A percentile compares a stretch with the other conserved stretches of the same genome.
phyloP scores from a whole-genome alignment of 2,113 vertebrate genomes.

The Cyprinodon variegatus region DNA sequence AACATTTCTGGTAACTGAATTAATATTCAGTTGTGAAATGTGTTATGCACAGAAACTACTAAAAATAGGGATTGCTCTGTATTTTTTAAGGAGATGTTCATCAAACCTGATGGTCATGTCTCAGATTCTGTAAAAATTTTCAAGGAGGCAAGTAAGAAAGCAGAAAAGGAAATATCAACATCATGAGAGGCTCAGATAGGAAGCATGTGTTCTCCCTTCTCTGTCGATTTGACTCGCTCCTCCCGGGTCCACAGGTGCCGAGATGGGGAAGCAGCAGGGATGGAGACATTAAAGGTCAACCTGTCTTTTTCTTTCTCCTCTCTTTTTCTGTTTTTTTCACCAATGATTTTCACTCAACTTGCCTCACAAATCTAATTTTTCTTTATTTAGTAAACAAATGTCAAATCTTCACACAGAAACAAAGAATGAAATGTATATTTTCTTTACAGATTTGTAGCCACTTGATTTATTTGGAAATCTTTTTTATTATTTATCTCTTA shows the following conservation, averaged over 20 bases:
- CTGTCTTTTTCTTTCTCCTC: conserved; percentile 36
- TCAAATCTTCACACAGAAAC: conserved; percentile 17
- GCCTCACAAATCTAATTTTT: conserved; percentile 42
- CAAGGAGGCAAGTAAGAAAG: conserved; percentile 17
- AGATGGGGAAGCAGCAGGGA: conserved; percentile 44
- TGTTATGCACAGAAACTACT: neutral
- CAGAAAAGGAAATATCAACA: conserved; percentile 29
- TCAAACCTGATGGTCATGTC: neutral
- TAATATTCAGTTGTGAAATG: neutral
- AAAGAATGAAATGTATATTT: neutral
- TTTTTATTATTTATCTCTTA: neutral
- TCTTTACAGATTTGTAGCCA: neutral
- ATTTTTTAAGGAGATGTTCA: neutral
- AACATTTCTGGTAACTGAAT: neutral
- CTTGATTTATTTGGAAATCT: too few species aligned
- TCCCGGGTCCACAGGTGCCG: conserved; percentile 48
- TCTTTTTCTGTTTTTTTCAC: conserved; percentile 7
- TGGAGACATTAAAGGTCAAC: conserved; percentile 69
- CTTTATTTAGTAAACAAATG: conserved; percentile 30
- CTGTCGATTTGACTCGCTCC: conserved; percentile 13
- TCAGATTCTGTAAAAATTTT: neutral
- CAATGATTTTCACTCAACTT: conserved; percentile 62
- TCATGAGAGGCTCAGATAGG: conserved; percentile 29
- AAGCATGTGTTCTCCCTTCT: conserved; percentile 20
- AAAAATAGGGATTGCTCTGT: neutral